Evolutionary conservation across 1,140 invertebrate genomes (phyloP), one percentile per base, ranked within the genome.

Genomic region (Trissolcus basalis): DNA sequence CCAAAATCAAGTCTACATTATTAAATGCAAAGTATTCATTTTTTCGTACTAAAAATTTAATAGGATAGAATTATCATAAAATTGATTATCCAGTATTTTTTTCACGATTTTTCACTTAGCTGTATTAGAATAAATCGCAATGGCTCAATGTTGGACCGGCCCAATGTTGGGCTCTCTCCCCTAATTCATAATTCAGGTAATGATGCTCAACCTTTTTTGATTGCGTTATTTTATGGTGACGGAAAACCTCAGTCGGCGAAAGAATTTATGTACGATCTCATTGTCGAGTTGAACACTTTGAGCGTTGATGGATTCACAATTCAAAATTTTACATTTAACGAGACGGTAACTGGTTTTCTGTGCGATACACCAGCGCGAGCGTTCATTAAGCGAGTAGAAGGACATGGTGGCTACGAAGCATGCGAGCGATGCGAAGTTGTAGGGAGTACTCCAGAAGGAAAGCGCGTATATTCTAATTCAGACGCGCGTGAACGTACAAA

Each of bases 401-500:
- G 48, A 32, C 58, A 60, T 27, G 16, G 33, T 0, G 47, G 56
- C 0, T 60, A 49, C 16, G 15, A 50, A 32, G 15, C 58, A 6
- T 60, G 56, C 32, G 56, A 60, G 36, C 12, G 47, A 49, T 60
- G 56, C 36, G 45, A 60, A 49, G 56, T 15, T 51, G 41, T 44
- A 48, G 61, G 74, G 12, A 44, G 43, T 35, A 51, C 59, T 1
- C 12, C 6, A 2, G 41, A 63, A 35, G 9, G 8, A 19, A 67
- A 32, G 19, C 61, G 53, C 3, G 45, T 55, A n/a, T 73, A 47
- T 33, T 8, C 33, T 19, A 56, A 35, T 11, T 15, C 58, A 45
- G 43, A 65, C 50, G 47, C 59, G 35, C 0, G 15, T n/a, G 54
- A 72, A 59, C 45, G 67, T 9, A 75, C 72, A 27, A 61, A 80